These are phyloP conservation scores for Cynopterus brachyotis DNA, from an alignment of 2,113 vertebrate species.

Conservation along the genomic window DNA sequence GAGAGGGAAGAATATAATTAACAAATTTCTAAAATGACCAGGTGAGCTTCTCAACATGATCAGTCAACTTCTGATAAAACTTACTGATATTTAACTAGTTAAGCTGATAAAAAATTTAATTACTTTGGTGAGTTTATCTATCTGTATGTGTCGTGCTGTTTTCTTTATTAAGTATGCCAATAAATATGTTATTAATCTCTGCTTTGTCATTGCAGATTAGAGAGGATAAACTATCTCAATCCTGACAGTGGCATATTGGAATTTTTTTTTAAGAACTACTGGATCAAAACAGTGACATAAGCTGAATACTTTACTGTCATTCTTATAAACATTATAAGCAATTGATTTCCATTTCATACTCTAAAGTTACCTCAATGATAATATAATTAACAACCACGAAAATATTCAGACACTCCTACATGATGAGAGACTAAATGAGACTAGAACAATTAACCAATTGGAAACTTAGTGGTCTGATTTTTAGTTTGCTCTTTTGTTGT, in stretches of 20 bases:
- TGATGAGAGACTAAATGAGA: not conserved
- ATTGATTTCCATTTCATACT: constrained; percentile 7
- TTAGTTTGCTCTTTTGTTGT: not conserved
- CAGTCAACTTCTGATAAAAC: not conserved
- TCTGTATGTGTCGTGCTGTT: not conserved
- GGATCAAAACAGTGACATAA: constrained; percentile 1
- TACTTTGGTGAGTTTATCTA: not conserved
- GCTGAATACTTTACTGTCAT: not conserved
- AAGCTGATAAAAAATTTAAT: not conserved
- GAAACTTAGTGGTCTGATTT: not conserved
- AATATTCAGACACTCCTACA: not conserved
- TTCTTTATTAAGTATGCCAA: constrained; percentile 10
- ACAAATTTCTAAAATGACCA: not conserved
- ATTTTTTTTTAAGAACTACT: not conserved
- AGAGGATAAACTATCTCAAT: not conserved
- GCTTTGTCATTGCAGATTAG: not conserved
- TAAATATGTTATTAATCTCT: constrained; percentile 20
- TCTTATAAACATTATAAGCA: not conserved
- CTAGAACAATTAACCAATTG: not conserved
- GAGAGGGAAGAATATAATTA: not conserved
- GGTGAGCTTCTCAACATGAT: not conserved
- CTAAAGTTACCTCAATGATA: constrained; percentile 30
- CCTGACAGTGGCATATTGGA: not conserved
- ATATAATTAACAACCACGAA: constrained; percentile 36
- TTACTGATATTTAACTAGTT: not conserved